phyloP scores from a whole-genome alignment of 2,888 invertebrate genomes.

The Apamea epomidion region DNA sequence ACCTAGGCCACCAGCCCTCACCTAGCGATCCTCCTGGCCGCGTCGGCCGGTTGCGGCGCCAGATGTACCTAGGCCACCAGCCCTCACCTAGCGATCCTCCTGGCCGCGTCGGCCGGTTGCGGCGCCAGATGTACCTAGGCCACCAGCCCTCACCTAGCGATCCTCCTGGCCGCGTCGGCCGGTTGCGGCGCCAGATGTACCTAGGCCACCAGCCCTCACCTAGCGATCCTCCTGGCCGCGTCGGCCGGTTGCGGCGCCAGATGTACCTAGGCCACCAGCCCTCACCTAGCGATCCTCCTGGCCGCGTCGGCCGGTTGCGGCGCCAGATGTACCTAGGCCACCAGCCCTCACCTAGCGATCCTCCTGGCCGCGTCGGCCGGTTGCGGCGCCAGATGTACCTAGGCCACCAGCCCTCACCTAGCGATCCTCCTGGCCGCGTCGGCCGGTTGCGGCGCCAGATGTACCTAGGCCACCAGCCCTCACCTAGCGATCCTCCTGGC shows the following conservation, averaged over 20 bases:
- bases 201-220: too few species aligned
- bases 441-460: conserved; percentile 92
- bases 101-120: conserved; percentile 69
- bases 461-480: too few species aligned
- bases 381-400: conserved; percentile 93
- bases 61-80: too few species aligned
- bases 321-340: too few species aligned
- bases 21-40: conserved; percentile 72
- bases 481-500: conserved; percentile 72
- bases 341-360: conserved; percentile 69
- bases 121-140: conserved; percentile 95
- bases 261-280: too few species aligned
- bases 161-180: conserved; percentile 70
- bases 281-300: conserved; percentile 70
- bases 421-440: conserved; percentile 71
- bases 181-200: conserved; percentile 93
- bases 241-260: conserved; percentile 91
- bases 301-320: conserved; percentile 85
- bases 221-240: conserved; percentile 68
- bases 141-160: conserved; percentile 70
- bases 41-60: conserved; percentile 88
- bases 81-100: conserved; percentile 70
- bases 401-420: conserved; percentile 67
- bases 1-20: too few species aligned
- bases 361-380: conserved; percentile 72